These are phyloP conservation scores for Nanorana parkeri DNA, from an alignment of 2,113 vertebrate genomes.

Conservation along the genomic window DNA sequence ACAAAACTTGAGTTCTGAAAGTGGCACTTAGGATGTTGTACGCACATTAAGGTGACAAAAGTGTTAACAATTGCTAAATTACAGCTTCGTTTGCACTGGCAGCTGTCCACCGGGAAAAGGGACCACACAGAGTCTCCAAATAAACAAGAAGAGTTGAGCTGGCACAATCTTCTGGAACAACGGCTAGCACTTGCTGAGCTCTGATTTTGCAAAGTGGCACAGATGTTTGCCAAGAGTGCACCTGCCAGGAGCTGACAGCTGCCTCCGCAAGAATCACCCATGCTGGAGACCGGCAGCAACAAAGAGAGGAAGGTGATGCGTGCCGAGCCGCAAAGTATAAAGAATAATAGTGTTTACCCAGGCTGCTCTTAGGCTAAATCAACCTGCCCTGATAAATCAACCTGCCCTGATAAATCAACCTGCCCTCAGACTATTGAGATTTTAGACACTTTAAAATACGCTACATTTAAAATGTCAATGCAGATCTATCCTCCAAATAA, in stretches of 20 bases:
- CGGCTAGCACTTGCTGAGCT: constrained; percentile 54
- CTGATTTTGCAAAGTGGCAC: constrained; percentile 53
- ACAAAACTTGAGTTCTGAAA: constrained; percentile 7
- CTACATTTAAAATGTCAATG: too few species aligned
- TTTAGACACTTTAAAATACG: not conserved
- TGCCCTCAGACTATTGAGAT: not conserved
- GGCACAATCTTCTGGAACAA: constrained; percentile 52
- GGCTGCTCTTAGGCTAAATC: not conserved
- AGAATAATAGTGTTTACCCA: constrained; percentile 11
- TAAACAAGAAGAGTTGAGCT: constrained; percentile 59
- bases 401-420: not conserved
- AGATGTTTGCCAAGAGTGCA: constrained; percentile 54
- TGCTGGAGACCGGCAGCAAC: constrained; percentile 34
- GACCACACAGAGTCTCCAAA: constrained; percentile 32
- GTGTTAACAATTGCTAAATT: constrained; percentile 46
- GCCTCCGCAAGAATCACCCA: constrained; percentile 52
- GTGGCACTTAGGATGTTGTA: constrained; percentile 8
- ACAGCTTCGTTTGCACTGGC: constrained; percentile 6
- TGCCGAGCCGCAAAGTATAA: not conserved
- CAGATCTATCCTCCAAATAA: too few species aligned
- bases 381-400: not conserved
- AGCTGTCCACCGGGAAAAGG: constrained; percentile 17
- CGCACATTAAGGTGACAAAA: not conserved
- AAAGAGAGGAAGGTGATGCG: constrained; percentile 17
- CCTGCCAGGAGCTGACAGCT: constrained; percentile 58